Evolutionary conservation across 2,113 vertebrate species (phyloP).

Genomic region (Ictalurus furcatus): DNA sequence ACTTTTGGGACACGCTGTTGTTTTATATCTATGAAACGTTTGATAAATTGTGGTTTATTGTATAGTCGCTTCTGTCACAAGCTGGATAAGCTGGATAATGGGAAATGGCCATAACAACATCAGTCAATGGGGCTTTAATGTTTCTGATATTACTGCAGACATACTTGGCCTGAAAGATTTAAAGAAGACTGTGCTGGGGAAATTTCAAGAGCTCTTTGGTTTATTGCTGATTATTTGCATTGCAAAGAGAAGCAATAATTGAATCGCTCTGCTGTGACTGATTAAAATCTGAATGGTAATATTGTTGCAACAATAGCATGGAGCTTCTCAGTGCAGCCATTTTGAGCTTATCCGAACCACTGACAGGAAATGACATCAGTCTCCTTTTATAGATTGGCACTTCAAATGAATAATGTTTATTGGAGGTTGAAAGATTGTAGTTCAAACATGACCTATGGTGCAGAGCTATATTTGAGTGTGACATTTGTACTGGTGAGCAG

Average conservation of each 20-base stretch:
- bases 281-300: background rate
- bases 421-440: conserved; percentile 16
- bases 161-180: background rate
- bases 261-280: background rate
- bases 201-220: background rate
- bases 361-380: background rate
- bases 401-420: conserved; percentile 31
- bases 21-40: background rate
- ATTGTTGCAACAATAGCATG: background rate
- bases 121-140: background rate
- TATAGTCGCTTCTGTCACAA: background rate
- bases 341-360: background rate
- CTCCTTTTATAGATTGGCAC: background rate
- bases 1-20: too few species aligned
- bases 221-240: background rate
- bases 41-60: background rate
- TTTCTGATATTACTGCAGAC: background rate
- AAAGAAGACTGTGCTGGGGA: background rate
- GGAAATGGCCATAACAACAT: background rate
- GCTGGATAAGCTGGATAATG: background rate
- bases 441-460: conserved; percentile 36
- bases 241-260: background rate
- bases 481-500: conserved; percentile 39
- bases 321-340: background rate
- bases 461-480: conserved; percentile 39